Evolutionary conservation across 2,888 invertebrate species (phyloP), one percentile per base, ranked within the genome.

Genomic region (Seira musarum): DNA sequence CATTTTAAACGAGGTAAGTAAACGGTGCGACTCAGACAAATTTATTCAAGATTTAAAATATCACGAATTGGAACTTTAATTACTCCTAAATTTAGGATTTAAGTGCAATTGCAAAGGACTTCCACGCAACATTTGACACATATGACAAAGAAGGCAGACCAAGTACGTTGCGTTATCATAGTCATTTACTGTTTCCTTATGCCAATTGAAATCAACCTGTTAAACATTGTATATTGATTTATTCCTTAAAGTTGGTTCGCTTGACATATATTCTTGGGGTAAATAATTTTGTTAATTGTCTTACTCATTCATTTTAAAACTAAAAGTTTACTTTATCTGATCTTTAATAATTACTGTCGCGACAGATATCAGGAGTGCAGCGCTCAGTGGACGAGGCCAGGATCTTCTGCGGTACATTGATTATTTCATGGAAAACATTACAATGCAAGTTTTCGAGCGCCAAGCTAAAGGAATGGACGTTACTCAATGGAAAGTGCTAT

Each of bases 361-460:
- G n/a, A n/a, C n/a, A n/a, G n/a, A n/a, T n/a, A n/a, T n/a, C n/a
- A n/a, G n/a, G n/a, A n/a, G n/a, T n/a, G n/a, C n/a, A n/a, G n/a
- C n/a, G n/a, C n/a, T n/a, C n/a, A n/a, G n/a, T n/a, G 70, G 70
- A 1, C 8, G 35, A 30, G 61, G 35, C 15, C 6, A 15, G 8
- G 5, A 61, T 2, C 17, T 19, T 17, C 21, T 70, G 1, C n/a
- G 70, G 1, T 70, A 70, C 17, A 8, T 70, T 21, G 70, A 60
- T 19, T 19, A 17, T 1, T 17, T 70, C 1, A 30, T 60, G 61
- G 70, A 70, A 15, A 60, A 60, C 30, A 15, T 70, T 1, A 60
- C 61, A 2, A 60, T 35, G 61, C 30, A 70, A 19, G 70, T 70
- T 13, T 70, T 61, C 30, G 61, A 70, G 24, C 17, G 15, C 5